Conservation (phyloP, 2,113 vertebrate genomes). For the Paramormyrops kingsleyae region DNA sequence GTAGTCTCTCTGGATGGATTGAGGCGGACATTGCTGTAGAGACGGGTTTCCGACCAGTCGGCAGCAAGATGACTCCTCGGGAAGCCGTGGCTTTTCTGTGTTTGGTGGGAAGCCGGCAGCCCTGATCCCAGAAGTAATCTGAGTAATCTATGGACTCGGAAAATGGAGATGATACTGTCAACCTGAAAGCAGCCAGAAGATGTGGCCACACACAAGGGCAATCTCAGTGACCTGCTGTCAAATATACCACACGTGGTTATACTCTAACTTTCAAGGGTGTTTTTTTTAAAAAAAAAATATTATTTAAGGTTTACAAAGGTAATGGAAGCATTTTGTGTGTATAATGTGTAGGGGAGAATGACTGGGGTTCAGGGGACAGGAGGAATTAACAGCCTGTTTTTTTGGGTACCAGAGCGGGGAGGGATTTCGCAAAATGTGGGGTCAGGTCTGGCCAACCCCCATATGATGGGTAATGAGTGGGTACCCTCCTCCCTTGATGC, state of each 20-base stretch:
- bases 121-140: not conserved
- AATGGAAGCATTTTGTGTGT: not conserved
- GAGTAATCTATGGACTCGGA: not conserved
- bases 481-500: not conserved
- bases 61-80: not conserved
- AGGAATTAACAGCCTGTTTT: not conserved
- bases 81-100: not conserved
- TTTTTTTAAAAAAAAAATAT: not conserved
- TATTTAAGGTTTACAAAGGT: not conserved
- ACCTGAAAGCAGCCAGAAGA: not conserved
- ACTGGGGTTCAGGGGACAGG: not conserved
- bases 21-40: not conserved
- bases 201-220: not conserved
- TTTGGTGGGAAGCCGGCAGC: not conserved
- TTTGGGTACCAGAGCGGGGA: not conserved
- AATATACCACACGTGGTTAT: not conserved
- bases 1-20: not conserved
- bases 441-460: not conserved
- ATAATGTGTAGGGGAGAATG: not conserved
- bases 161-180: not conserved
- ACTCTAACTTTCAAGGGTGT: not conserved
- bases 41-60: not conserved
- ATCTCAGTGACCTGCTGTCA: not conserved
- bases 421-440: not conserved
- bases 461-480: not conserved